Conservation (phyloP, 2,113 vertebrate genomes). For the Podarcis muralis region DNA sequence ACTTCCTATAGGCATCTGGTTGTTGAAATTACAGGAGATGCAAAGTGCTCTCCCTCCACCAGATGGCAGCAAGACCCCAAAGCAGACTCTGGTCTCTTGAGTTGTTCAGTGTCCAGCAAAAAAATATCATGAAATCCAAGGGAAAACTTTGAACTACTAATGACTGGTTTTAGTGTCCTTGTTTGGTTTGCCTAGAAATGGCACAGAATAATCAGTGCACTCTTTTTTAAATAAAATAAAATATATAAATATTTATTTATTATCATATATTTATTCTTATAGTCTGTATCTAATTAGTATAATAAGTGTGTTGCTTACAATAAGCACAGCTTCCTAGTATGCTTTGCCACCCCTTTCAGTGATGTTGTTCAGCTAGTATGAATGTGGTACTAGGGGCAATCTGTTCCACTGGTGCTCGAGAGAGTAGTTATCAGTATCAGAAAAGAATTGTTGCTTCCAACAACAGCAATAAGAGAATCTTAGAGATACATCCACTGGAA, state of each 20-base stretch:
- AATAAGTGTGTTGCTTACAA: neutral
- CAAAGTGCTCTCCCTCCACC: neutral
- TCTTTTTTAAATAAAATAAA: neutral
- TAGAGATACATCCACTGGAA: neutral
- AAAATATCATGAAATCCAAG: neutral
- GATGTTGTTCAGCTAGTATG: neutral
- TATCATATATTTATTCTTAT: neutral
- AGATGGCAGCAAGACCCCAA: conserved; percentile 15
- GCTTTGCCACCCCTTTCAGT: neutral
- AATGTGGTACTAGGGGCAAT: neutral
- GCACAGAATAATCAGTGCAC: neutral
- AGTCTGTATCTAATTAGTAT: neutral
- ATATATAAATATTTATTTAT: neutral
- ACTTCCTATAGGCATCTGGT: no score
- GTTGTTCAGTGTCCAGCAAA: neutral
- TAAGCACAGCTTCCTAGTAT: neutral
- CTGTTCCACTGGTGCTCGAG: neutral
- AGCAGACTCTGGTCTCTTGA: neutral
- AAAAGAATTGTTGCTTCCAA: neutral
- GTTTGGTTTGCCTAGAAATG: neutral
- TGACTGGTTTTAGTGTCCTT: neutral
- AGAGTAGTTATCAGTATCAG: neutral
- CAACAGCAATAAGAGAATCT: neutral
- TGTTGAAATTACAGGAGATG: neutral
- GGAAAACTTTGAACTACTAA: neutral